Conservation (phyloP, 2,888 invertebrate species). For the Drosophila koepferae region DNA sequence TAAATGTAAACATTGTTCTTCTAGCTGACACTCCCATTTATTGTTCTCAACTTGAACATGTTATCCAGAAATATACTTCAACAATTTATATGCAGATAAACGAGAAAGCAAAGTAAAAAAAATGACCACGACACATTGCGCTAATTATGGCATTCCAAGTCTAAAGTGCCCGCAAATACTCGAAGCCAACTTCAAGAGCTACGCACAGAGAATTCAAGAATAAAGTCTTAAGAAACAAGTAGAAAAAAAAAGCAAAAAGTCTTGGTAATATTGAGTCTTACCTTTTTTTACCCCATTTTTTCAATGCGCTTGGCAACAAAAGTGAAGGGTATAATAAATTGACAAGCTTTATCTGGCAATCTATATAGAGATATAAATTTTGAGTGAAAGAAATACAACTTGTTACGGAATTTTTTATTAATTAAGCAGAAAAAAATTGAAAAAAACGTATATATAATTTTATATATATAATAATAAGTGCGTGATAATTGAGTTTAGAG, state of each 20-base stretch:
- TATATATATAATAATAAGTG: slow-evolving; percentile 24
- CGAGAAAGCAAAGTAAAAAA: background rate
- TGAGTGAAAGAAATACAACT: slow-evolving; percentile 26
- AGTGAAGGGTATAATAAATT: slow-evolving; percentile 42
- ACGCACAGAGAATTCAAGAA: slow-evolving; percentile 52
- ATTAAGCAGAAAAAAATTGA: slow-evolving; percentile 37
- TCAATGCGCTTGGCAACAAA: slow-evolving; percentile 28
- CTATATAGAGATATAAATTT: slow-evolving; percentile 28
- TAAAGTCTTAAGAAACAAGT: slow-evolving; percentile 16
- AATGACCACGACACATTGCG: slow-evolving; percentile 12
- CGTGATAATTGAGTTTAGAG: slow-evolving; percentile 41
- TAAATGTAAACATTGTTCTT: background rate
- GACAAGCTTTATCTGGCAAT: slow-evolving; percentile 30
- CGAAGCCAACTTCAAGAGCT: slow-evolving; percentile 23
- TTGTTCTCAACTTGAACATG: background rate
- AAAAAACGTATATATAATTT: background rate
- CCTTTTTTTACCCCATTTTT: background rate
- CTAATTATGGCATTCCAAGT: slow-evolving; percentile 33
- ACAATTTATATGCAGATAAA: slow-evolving; percentile 4
- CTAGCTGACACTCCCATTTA: slow-evolving; percentile 6
- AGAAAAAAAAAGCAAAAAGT: slow-evolving; percentile 6
- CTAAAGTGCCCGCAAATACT: slow-evolving; percentile 15
- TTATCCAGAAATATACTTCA: slow-evolving; percentile 14
- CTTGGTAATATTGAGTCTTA: slow-evolving; percentile 17
- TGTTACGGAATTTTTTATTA: slow-evolving; percentile 49